Evolutionary conservation across 2,797 vertebrate species (phyloP).

Genomic region (Helarctos malayanus): DNA sequence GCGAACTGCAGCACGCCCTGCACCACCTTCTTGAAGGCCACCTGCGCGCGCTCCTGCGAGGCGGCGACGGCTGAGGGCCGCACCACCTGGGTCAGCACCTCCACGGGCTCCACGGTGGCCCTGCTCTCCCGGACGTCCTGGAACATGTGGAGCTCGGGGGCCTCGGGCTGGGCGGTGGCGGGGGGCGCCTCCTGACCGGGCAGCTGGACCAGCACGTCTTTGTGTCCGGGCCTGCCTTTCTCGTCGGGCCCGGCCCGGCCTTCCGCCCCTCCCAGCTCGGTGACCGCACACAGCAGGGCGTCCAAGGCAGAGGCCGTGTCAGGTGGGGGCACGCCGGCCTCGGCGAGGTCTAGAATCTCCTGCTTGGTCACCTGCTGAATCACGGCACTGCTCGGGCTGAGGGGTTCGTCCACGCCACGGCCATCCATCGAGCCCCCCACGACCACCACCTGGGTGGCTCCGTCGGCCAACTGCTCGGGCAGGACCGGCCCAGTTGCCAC

Average conservation of each 20-base stretch:
- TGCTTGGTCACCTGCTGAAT: slow-evolving; percentile 89
- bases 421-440: slow-evolving; percentile 90
- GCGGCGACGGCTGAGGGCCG: slow-evolving; percentile 87
- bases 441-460: slow-evolving; percentile 94
- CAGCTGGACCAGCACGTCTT: slow-evolving; percentile 86
- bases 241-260: slow-evolving; percentile 82
- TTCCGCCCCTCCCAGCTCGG: slow-evolving; percentile 94
- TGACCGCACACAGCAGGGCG: slow-evolving; percentile 96
- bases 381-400: slow-evolving; percentile 81
- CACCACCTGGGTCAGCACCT: slow-evolving; percentile 89
- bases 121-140: slow-evolving; percentile 83
- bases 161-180: not conserved
- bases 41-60: slow-evolving; percentile 88
- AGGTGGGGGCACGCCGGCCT: slow-evolving; percentile 85
- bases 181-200: slow-evolving; percentile 75
- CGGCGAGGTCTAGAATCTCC: slow-evolving; percentile 86
- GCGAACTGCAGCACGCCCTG: slow-evolving; percentile 97
- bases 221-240: slow-evolving; percentile 75
- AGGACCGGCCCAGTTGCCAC: slow-evolving; percentile 89
- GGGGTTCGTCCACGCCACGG: slow-evolving; percentile 78
- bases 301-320: slow-evolving; percentile 95
- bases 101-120: slow-evolving; percentile 86
- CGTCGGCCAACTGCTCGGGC: slow-evolving; percentile 86
- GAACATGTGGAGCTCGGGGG: slow-evolving; percentile 87
- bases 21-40: slow-evolving; percentile 92